A percentile compares a stretch with the other conserved stretches of the same genome.
These are phyloP conservation scores for Coptodon bakossiorum DNA, from an alignment of 2,113 vertebrate species.

Conservation along the genomic window DNA sequence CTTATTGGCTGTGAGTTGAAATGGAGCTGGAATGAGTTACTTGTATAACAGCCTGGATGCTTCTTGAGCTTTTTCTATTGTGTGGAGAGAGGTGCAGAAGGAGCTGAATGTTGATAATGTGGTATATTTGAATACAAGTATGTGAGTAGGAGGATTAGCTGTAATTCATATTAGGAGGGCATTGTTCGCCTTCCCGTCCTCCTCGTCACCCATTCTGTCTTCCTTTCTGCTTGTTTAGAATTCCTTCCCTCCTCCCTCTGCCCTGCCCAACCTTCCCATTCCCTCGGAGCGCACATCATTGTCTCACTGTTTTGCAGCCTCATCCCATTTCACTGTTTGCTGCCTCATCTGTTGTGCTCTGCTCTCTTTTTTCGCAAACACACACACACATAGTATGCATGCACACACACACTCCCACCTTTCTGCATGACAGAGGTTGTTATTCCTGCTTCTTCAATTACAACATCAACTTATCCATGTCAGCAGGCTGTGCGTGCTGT, in stretches of 20 bases:
- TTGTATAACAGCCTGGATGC: not conserved
- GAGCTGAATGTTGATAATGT: conserved; percentile 17
- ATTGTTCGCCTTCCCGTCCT: not conserved
- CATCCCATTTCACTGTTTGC: conserved; percentile 33
- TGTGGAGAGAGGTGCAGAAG: not conserved
- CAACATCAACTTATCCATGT: conserved; percentile 66
- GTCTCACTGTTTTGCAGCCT: conserved; percentile 27
- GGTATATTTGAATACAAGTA: not conserved
- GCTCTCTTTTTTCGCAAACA: not conserved
- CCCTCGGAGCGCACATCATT: conserved; percentile 7
- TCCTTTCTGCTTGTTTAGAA: not conserved
- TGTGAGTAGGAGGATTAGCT: conserved; percentile 15
- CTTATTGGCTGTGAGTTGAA: not conserved
- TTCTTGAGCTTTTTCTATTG: not conserved
- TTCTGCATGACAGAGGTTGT: conserved; percentile 17
- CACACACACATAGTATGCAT: not conserved
- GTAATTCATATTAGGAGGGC: conserved; percentile 14
- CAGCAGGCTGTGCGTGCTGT: conserved; percentile 55
- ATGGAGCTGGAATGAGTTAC: not conserved
- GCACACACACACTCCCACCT: not conserved
- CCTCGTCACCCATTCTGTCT: not conserved
- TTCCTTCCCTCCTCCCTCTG: not conserved
- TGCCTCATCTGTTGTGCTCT: conserved; percentile 20
- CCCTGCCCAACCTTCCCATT: not conserved
- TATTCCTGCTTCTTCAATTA: conserved; percentile 46